Percentiles rank a stretch among this genome's conserved stretches.
These are phyloP conservation scores for Sitobion miscanthi DNA, from an alignment of 1,140 invertebrate genomes.

Conservation along the genomic window DNA sequence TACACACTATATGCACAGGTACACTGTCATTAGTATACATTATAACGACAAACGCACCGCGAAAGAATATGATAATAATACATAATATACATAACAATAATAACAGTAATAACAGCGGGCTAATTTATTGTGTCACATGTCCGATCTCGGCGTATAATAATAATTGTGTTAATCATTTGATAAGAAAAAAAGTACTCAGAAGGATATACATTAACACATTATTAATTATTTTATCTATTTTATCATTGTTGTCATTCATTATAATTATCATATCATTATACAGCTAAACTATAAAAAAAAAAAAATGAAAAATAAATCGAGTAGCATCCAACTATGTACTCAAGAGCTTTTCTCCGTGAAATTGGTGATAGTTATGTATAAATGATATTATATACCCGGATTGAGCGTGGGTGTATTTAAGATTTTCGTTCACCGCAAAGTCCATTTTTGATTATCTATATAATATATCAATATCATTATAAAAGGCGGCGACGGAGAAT, in stretches of 20 bases:
- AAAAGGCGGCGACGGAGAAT: neutral
- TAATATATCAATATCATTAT: too few relatives aligned
- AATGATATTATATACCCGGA: neutral
- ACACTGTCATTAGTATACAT: neutral
- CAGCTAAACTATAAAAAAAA: neutral
- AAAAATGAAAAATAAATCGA: neutral
- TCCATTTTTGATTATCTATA: neutral
- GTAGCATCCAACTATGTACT: neutral
- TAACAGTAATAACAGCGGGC: neutral
- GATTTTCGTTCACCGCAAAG: neutral
- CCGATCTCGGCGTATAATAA: neutral
- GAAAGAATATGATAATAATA: neutral
- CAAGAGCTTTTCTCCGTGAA: neutral
- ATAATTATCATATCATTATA: neutral
- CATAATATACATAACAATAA: neutral
- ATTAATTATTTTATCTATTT: neutral
- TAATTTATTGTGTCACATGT: constrained; percentile 21
- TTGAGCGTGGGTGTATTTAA: neutral
- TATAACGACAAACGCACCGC: neutral
- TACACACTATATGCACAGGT: neutral
- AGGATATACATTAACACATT: neutral
- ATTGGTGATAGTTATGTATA: neutral
- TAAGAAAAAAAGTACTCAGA: constrained; percentile 12
- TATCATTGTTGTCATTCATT: neutral
- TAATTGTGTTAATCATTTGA: neutral